Base-by-base conservation (phyloP, 1,140 invertebrate genomes). In the Lucilia cuprina region DNA sequence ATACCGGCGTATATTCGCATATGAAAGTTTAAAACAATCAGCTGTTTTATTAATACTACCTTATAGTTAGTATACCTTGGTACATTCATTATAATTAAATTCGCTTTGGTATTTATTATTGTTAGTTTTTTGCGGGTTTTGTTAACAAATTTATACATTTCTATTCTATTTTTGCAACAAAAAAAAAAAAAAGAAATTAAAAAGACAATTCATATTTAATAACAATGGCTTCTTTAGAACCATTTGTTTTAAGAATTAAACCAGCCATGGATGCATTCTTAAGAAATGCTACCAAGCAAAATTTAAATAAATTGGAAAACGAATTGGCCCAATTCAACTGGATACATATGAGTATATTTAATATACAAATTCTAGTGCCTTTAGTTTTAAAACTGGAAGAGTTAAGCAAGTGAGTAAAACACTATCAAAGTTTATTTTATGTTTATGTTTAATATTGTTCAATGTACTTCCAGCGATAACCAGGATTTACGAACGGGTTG, bases 221-320 rank as follows among this genome's bases (percentile, higher is more conserved):
- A 9, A 70, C 21, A 7, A 90, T 90, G 88, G 85, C 89, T 30
- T 88, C 89, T n/a, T 80, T 90, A 55, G 88, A 90, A 83, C 85
- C 83, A 13, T 90, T 90, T 83, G 86, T 90, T 21, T 84, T 85
- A 34, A 86, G 86, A 35, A 96, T 90, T 41, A 90, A 88, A 85
- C 89, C 89, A 2, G 87, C 89, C 8, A 83, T 89, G 1, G 88
- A 90, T 55, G 85, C 83, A 25, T 91, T 91, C 50, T 35, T 91
- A 4, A 85, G 86, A 25, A 82, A 84, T 35, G 88, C 90, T 1
- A 87, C 82, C 41, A 88, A 86, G 75, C 55, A 84, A 14, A 89
- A 86, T 9, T 25, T 91, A 49, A 82, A 82, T 0, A 14, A 80
- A 19, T 84, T 91, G 7, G 85, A 90, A 75, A 83, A 85, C 17